These are phyloP conservation scores for Antedon bifida DNA, from an alignment of 35 echinoderm and acorn worm genomes.

Conservation along the genomic window DNA sequence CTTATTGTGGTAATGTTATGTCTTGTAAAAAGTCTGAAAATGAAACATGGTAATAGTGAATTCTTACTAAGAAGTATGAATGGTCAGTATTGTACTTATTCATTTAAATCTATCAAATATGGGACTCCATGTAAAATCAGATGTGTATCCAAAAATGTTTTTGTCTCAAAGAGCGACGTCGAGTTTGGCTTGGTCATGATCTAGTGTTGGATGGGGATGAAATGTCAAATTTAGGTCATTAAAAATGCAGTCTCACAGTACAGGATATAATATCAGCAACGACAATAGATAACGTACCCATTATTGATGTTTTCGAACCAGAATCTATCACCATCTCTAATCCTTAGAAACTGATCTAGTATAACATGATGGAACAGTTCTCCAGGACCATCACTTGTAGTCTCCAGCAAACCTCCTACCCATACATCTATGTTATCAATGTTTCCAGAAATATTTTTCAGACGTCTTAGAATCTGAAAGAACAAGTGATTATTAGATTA, in stretches of 20 bases:
- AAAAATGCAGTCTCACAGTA: no score
- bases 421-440: conserved; percentile 43
- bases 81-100: no score
- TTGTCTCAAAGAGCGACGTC: no score
- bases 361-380: conserved; percentile 48
- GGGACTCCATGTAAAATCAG: no score
- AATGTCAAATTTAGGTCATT: no score
- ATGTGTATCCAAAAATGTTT: no score
- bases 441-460: background rate
- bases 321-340: conserved; percentile 70
- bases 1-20: background rate
- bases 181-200: no score
- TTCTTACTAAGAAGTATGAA: no score
- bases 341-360: conserved; percentile 48
- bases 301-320: conserved; percentile 69
- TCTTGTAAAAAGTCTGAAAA: background rate
- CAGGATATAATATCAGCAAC: no score
- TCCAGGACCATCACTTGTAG: conserved; percentile 37
- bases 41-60: background rate
- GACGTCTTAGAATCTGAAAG: conserved; percentile 1
- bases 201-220: no score
- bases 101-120: no score
- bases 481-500: background rate
- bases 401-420: conserved; percentile 51
- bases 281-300: conserved; percentile 33